phyloP scores from a whole-genome alignment of 2,888 invertebrate species.

The Nymphalis urticae region DNA sequence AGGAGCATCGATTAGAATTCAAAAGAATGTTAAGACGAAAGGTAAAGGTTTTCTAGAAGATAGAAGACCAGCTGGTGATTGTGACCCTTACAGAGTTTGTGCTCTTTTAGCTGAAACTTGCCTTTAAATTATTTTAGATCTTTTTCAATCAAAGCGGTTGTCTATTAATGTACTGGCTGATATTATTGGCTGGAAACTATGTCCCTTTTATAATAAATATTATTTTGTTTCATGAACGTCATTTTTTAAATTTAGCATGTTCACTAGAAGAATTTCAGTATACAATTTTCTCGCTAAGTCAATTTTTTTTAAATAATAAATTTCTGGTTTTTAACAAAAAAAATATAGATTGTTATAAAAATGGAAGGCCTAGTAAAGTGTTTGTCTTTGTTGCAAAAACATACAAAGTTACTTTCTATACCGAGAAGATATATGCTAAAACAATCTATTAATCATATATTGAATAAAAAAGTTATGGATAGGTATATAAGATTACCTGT shows the following conservation, averaged over 20 bases:
- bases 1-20: conserved; percentile 94
- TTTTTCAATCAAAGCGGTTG: not conserved
- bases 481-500: conserved; percentile 81
- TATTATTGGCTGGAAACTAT: conserved; percentile 24
- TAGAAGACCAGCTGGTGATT: conserved; percentile 94
- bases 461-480: conserved; percentile 75
- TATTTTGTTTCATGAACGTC: conserved; percentile 18
- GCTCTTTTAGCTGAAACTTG: conserved; percentile 74
- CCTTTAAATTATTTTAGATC: conserved; percentile 28
- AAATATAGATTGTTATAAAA: conserved; percentile 9
- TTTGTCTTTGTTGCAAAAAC: conserved; percentile 36
- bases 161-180: conserved; percentile 14
- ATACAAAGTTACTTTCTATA: conserved; percentile 28
- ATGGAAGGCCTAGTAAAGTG: conserved; percentile 41
- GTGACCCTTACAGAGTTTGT: conserved; percentile 89
- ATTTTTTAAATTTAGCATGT: conserved; percentile 30
- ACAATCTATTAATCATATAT: conserved; percentile 71
- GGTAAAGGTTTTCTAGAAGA: conserved; percentile 97
- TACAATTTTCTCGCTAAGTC: not conserved
- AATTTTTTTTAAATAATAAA: conserved; percentile 2
- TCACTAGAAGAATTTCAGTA: conserved; percentile 4
- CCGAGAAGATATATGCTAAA: conserved; percentile 57
- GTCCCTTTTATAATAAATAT: conserved; percentile 1
- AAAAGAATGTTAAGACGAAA: conserved; percentile 91
- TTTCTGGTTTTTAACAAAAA: conserved; percentile 15